phyloP scores from a whole-genome alignment of 1,140 invertebrate genomes.

The Tetragonula clypearis region DNA sequence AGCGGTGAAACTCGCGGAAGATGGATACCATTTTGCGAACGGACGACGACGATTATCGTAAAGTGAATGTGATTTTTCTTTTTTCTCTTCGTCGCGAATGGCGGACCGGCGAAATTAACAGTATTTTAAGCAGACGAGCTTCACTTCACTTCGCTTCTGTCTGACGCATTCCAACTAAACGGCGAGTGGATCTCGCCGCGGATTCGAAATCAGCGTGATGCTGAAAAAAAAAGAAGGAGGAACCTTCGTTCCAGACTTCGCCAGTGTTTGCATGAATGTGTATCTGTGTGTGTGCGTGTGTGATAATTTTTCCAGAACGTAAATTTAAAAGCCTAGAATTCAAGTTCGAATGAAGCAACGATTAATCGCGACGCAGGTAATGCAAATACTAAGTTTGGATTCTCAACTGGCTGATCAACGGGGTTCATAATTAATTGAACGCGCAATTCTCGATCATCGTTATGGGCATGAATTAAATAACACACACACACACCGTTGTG shows the following conservation, averaged over 20 bases:
- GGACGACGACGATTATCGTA: neutral
- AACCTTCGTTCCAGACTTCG: neutral
- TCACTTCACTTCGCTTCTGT: neutral
- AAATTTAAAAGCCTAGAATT: no score
- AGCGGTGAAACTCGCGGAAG: no score
- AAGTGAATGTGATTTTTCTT: no score
- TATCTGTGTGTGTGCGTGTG: neutral
- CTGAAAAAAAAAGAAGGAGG: no score
- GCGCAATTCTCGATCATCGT: neutral
- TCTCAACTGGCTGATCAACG: neutral
- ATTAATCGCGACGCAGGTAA: no score
- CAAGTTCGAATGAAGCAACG: neutral
- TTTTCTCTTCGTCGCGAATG: no score
- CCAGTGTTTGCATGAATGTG: no score
- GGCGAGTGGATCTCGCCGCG: neutral
- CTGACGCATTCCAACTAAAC: neutral
- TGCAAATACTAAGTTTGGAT: neutral
- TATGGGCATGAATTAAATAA: neutral
- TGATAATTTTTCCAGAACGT: no score
- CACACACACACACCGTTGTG: neutral
- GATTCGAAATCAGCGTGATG: neutral
- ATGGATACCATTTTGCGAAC: neutral
- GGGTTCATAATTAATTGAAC: slow-evolving; percentile 2
- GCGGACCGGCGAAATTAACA: neutral
- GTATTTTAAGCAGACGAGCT: neutral